Evolutionary conservation across 2,888 invertebrate species (phyloP), one percentile per base, ranked within the genome.

Genomic region (Orgyia antiqua): DNA sequence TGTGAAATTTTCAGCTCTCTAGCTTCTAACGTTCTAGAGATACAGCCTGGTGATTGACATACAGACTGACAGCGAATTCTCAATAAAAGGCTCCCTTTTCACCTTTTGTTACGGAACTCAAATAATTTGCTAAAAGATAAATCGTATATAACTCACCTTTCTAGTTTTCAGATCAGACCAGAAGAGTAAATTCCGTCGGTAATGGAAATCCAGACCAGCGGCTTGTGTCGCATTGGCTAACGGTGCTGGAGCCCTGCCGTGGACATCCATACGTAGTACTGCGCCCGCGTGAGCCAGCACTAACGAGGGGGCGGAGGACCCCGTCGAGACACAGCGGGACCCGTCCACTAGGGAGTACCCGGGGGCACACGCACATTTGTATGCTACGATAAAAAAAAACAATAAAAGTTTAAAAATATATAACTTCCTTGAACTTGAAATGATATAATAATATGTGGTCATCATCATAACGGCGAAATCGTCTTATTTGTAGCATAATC

Each of bases 101-200:
- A n/a, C n/a, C n/a, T n/a, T n/a, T n/a, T n/a, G n/a, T n/a, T n/a
- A n/a, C n/a, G n/a, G n/a, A n/a, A n/a, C n/a, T n/a, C n/a, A n/a
- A n/a, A n/a, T n/a, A n/a, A n/a, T n/a, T n/a, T n/a, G n/a, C n/a
- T n/a, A n/a, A n/a, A n/a, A n/a, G n/a, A n/a, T n/a, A n/a, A n/a
- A n/a, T n/a, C n/a, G n/a, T n/a, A n/a, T n/a, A n/a, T n/a, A n/a
- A n/a, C n/a, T n/a, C n/a, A 94, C 93, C 88, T 94, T 94, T 45
- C 93, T 89, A 0, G 95, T 95, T 68, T 95, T 96, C 1, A 91
- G 88, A 71, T 97, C 97, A 5, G 96, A 95, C 96, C 96, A 97
- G 74, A 94, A 96, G 1, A 97, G 78, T 33, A 93, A 71, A 57
- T 94, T 94, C 44, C 89, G 88, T 15, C 89, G 84, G 67, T 91